phyloP scores from a whole-genome alignment of 2,888 invertebrate genomes.

The Eustalomyia histrio region DNA sequence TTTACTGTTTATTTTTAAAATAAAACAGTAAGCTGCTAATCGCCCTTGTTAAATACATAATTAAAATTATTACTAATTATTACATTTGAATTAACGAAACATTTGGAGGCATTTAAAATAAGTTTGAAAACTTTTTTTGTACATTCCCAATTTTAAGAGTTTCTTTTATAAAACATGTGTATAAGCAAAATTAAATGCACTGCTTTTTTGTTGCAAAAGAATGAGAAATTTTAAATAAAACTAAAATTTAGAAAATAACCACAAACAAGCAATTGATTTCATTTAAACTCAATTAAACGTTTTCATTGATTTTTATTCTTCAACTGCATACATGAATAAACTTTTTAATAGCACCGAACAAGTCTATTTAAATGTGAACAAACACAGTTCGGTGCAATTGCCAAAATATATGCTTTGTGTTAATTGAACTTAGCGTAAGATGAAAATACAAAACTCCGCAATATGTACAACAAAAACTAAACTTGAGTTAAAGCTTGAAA shows the following conservation, averaged over 20 bases:
- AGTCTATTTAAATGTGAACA: constrained; percentile 6
- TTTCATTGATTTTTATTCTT: not conserved
- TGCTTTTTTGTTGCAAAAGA: not conserved
- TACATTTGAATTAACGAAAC: too few species aligned
- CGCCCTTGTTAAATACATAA: too few species aligned
- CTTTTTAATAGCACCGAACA: not conserved
- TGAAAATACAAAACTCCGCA: constrained; percentile 1
- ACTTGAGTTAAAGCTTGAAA: constrained; percentile 14
- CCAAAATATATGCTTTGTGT: constrained; percentile 24
- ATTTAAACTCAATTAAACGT: not conserved
- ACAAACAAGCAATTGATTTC: constrained; percentile 7
- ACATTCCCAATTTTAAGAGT: too few species aligned
- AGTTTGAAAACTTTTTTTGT: too few species aligned
- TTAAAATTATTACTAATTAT: too few species aligned
- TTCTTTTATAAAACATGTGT: too few species aligned
- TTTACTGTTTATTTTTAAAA: too few species aligned
- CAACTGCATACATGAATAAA: not conserved
- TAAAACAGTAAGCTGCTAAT: too few species aligned
- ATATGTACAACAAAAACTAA: too few species aligned
- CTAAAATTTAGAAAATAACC: not conserved
- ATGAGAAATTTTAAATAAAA: not conserved
- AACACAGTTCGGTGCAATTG: not conserved
- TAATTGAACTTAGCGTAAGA: constrained; percentile 11
- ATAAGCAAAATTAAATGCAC: too few species aligned
- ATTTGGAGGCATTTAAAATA: too few species aligned